phyloP scores from a whole-genome alignment of 2,888 invertebrate genomes.

The Agonopterix alstromeriana region DNA sequence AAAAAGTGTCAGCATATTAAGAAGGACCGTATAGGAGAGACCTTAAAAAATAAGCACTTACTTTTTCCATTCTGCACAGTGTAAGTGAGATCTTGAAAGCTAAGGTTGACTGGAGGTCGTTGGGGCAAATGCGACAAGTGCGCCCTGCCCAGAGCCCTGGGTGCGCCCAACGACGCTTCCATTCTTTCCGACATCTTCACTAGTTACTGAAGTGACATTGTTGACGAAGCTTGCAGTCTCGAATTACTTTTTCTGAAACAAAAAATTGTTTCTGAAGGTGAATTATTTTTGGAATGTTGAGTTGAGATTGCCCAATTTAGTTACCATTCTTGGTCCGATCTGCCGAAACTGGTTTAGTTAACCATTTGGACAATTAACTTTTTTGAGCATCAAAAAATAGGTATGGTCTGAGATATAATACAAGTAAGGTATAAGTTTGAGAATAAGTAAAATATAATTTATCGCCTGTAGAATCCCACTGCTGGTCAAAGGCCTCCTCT shows the following conservation, averaged over 20 bases:
- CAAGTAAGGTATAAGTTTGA: too few species aligned
- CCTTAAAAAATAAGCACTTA: constrained; percentile 23
- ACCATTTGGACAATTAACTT: background rate
- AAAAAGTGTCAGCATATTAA: too few species aligned
- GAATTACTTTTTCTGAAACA: background rate
- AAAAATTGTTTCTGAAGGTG: background rate
- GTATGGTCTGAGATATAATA: too few species aligned
- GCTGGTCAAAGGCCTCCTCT: too few species aligned
- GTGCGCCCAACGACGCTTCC: constrained; percentile 20
- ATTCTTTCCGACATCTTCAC: constrained; percentile 3
- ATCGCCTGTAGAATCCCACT: too few species aligned
- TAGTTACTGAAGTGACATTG: background rate
- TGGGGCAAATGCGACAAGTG: constrained; percentile 78
- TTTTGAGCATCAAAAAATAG: too few species aligned
- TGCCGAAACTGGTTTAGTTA: background rate
- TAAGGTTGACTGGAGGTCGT: constrained; percentile 86
- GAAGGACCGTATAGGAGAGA: too few species aligned
- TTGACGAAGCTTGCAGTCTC: background rate
- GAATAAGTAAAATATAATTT: too few species aligned
- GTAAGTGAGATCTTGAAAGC: constrained; percentile 89
- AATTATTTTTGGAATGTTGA: too few species aligned
- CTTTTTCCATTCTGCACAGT: constrained; percentile 83
- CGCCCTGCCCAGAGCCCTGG: constrained; percentile 38
- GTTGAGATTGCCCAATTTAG: too few species aligned
- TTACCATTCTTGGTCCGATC: background rate